Evolutionary conservation across 2,113 vertebrate species (phyloP).

Genomic region (Python bivittatus): DNA sequence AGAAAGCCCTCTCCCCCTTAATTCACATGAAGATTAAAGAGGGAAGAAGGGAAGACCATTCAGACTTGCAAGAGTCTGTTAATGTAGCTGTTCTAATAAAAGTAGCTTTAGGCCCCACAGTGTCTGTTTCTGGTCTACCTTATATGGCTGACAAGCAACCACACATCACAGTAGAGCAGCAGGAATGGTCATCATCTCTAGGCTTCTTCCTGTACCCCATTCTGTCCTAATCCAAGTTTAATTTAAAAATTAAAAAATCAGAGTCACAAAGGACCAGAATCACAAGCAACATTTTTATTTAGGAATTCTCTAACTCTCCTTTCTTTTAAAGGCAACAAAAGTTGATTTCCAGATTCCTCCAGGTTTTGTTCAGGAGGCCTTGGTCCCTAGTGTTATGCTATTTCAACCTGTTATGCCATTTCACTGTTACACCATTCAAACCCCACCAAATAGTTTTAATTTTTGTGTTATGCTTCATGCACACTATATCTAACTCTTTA

Average conservation of each 20-base stretch:
- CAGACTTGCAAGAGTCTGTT: background rate
- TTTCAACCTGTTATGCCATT: background rate
- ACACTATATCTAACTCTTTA: background rate
- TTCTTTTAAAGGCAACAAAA: background rate
- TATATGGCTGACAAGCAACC: background rate
- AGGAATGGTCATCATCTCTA: background rate
- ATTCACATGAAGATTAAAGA: background rate
- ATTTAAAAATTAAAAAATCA: background rate
- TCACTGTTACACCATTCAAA: background rate
- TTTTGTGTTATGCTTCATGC: background rate
- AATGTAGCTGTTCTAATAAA: background rate
- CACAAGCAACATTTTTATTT: background rate
- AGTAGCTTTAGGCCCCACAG: background rate
- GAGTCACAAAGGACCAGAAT: background rate
- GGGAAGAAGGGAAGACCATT: background rate
- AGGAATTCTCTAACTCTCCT: background rate
- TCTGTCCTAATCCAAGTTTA: background rate
- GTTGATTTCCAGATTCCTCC: background rate
- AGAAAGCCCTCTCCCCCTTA: background rate
- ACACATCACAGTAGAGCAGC: background rate
- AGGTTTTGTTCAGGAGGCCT: background rate
- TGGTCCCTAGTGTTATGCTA: background rate
- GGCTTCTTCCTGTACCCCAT: background rate
- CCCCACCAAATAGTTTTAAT: background rate
- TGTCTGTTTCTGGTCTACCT: background rate